These are phyloP conservation scores for Murina feae DNA, from an alignment of 2,113 vertebrate genomes.

Conservation along the genomic window DNA sequence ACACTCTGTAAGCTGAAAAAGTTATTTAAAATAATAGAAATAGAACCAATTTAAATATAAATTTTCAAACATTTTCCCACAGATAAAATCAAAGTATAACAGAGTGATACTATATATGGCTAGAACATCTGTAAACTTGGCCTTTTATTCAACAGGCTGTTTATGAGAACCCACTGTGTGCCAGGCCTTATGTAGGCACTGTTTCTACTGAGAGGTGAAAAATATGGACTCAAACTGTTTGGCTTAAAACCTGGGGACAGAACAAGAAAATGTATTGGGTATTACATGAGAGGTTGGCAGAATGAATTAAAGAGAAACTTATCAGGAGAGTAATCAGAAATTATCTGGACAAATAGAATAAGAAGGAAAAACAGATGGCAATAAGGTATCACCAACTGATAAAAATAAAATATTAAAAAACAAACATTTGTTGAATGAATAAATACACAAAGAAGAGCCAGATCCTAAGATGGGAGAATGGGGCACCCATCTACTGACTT, in stretches of 20 bases:
- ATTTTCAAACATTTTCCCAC: slow-evolving; percentile 19
- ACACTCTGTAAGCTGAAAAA: not conserved
- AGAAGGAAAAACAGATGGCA: not conserved
- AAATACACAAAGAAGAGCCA: not conserved
- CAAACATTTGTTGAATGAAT: not conserved
- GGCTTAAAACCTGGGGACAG: not conserved
- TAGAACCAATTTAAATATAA: slow-evolving; percentile 21
- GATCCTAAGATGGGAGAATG: not conserved
- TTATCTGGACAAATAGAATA: not conserved
- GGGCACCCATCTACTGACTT: not conserved
- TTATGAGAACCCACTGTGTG: not conserved
- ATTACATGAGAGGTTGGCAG: not conserved
- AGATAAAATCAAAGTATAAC: slow-evolving; percentile 31
- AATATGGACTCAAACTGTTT: not conserved
- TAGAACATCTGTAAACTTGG: not conserved
- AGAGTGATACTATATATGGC: not conserved
- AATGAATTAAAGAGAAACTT: not conserved
- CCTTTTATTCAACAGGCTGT: not conserved
- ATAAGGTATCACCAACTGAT: not conserved
- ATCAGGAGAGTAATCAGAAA: not conserved
- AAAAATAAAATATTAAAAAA: not conserved
- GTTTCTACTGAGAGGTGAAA: not conserved
- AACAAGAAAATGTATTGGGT: not conserved
- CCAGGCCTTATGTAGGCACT: not conserved
- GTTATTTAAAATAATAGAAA: slow-evolving; percentile 39